Percentiles rank a stretch among this genome's conserved stretches.
These are phyloP conservation scores for Harpagus bidentatus DNA, from an alignment of 2,113 vertebrate species.

Conservation along the genomic window DNA sequence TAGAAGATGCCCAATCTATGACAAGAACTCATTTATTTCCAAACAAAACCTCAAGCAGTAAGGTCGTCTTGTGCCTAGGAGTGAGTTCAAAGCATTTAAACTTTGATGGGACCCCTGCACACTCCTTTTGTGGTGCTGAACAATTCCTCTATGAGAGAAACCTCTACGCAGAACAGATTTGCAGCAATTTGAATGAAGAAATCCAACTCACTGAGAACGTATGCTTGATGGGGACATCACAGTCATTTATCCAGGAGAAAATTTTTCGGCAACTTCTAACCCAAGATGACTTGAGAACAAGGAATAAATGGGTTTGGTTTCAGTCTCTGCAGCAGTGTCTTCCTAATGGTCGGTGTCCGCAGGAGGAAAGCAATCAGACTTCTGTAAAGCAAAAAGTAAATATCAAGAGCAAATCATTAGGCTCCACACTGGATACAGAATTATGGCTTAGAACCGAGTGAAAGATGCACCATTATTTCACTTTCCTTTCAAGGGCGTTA, in stretches of 20 bases:
- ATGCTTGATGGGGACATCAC: neutral
- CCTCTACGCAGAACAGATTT: neutral
- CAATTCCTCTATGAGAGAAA: neutral
- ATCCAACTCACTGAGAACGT: neutral
- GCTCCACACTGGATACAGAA: neutral
- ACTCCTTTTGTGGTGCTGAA: neutral
- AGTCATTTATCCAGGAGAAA: neutral
- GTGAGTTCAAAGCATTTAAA: neutral
- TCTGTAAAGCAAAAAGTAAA: neutral
- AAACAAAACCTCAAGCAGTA: slow-evolving; percentile 12
- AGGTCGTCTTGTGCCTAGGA: neutral
- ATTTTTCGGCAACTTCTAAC: neutral
- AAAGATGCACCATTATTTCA: neutral
- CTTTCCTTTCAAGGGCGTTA: neutral
- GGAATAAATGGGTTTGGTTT: neutral
- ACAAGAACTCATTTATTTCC: slow-evolving; percentile 17
- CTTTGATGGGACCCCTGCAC: neutral
- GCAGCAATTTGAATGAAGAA: neutral
- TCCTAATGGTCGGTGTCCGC: neutral
- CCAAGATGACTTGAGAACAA: neutral
- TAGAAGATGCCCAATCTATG: neutral
- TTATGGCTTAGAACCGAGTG: neutral
- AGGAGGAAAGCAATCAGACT: neutral
- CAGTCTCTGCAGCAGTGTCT: neutral
- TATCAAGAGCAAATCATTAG: neutral